Evolutionary conservation across 1,140 invertebrate species (phyloP).

Genomic region (Apis cerana): DNA sequence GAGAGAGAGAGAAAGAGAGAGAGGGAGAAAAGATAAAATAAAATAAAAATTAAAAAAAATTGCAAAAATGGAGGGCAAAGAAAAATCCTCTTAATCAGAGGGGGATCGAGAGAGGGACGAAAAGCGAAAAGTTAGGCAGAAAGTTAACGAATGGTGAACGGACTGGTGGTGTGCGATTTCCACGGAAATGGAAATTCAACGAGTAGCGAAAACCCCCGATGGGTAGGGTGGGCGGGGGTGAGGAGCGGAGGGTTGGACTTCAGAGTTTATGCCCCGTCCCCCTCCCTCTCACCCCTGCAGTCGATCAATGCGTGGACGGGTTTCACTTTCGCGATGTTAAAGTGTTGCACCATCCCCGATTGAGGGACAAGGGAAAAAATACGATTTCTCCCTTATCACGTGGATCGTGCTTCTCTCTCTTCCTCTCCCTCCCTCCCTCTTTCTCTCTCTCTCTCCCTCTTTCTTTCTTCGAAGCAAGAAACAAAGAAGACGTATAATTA

Average conservation of each 20-base stretch:
- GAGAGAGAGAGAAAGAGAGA: too few relatives aligned
- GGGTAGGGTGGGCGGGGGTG: neutral
- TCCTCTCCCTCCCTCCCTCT: neutral
- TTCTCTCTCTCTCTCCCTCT: neutral
- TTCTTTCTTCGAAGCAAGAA: too few relatives aligned
- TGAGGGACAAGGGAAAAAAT: constrained; percentile 29
- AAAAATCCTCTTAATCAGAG: neutral
- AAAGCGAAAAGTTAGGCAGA: constrained; percentile 31
- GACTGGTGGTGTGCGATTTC: constrained; percentile 55
- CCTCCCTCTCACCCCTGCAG: constrained; percentile 73
- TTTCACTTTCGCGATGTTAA: constrained; percentile 81
- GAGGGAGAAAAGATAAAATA: too few relatives aligned
- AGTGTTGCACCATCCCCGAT: constrained; percentile 75
- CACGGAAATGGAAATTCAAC: constrained; percentile 68
- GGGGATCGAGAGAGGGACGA: neutral
- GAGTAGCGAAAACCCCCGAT: constrained; percentile 61
- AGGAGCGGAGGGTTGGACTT: constrained; percentile 60
- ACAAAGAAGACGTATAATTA: neutral
- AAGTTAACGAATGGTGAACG: constrained; percentile 44
- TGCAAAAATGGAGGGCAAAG: neutral
- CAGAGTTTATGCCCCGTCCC: constrained; percentile 71
- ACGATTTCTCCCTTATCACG: constrained; percentile 20
- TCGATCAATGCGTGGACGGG: constrained; percentile 81
- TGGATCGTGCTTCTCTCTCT: neutral
- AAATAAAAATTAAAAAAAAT: neutral